These are phyloP conservation scores for Holocentrus rufus DNA, from an alignment of 2,797 vertebrate species.

Conservation along the genomic window DNA sequence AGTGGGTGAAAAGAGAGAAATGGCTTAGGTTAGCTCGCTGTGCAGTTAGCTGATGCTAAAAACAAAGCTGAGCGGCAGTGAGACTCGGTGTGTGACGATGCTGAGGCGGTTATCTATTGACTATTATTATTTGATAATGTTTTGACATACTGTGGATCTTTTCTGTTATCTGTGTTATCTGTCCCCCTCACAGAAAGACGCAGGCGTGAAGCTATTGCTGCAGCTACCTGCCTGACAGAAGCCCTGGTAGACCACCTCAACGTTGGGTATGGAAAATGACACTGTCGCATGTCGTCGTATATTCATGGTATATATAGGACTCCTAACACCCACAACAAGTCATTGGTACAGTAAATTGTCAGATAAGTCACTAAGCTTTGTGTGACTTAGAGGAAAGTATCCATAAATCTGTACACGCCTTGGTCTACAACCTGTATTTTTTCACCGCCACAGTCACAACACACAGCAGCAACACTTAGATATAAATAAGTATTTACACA, in stretches of 20 bases:
- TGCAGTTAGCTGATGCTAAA: constrained; percentile 65
- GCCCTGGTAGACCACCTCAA: constrained; percentile 94
- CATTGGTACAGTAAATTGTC: too few species aligned
- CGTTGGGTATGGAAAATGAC: constrained; percentile 85
- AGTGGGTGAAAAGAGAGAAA: neutral
- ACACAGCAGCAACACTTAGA: neutral
- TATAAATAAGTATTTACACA: neutral
- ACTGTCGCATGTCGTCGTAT: neutral
- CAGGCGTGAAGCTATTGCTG: constrained; percentile 89
- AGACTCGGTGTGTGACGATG: neutral
- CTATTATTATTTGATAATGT: too few species aligned
- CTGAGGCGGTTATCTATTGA: neutral
- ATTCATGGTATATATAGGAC: too few species aligned
- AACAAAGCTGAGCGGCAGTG: constrained; percentile 52
- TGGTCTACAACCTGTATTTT: too few species aligned
- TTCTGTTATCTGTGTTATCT: neutral
- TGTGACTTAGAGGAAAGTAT: too few species aligned
- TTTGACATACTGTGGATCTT: accelerated
- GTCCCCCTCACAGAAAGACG: constrained; percentile 82
- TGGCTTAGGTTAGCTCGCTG: constrained; percentile 1
- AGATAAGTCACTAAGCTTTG: too few species aligned
- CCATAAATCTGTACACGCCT: too few species aligned
- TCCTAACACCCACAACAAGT: too few species aligned
- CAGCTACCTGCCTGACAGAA: constrained; percentile 91
- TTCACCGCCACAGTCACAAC: too few species aligned